Conservation (phyloP, 2,113 vertebrate species). For the Thymallus thymallus region DNA sequence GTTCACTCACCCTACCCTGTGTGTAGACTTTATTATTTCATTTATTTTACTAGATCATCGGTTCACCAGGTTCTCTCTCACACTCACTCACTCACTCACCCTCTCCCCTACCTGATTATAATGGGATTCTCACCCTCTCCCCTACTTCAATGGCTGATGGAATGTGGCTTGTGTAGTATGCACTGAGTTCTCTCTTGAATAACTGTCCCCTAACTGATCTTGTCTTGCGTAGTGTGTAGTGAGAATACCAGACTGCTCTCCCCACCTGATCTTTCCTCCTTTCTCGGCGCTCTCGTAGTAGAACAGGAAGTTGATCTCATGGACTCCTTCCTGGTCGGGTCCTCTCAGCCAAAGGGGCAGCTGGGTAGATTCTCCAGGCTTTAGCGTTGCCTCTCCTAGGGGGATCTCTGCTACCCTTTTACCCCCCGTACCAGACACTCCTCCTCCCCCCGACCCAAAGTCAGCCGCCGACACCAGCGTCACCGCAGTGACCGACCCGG, state of each 20-base stretch:
- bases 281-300: slow-evolving; percentile 91
- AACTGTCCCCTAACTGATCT: no score
- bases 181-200: no score
- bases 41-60: no score
- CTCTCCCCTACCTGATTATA: no score
- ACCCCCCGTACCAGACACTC: no score
- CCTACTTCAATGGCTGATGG: no score
- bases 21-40: no score
- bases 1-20: no score
- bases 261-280: slow-evolving; percentile 85
- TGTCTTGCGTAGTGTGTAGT: not conserved
- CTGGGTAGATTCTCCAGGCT: slow-evolving; percentile 88
- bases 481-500: slow-evolving; percentile 58
- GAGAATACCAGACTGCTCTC: not conserved
- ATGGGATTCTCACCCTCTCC: no score
- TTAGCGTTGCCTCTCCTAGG: slow-evolving; percentile 77
- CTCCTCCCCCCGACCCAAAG: slow-evolving; percentile 74
- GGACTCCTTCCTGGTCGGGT: slow-evolving; percentile 94
- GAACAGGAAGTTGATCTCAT: slow-evolving; percentile 98
- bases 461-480: slow-evolving; percentile 79
- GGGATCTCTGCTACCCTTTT: slow-evolving; percentile 80
- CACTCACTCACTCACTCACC: no score
- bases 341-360: slow-evolving; percentile 95
- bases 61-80: no score
- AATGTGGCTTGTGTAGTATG: no score